Base-by-base conservation (phyloP, 2,797 vertebrate species). In the Salarias fasciatus region DNA sequence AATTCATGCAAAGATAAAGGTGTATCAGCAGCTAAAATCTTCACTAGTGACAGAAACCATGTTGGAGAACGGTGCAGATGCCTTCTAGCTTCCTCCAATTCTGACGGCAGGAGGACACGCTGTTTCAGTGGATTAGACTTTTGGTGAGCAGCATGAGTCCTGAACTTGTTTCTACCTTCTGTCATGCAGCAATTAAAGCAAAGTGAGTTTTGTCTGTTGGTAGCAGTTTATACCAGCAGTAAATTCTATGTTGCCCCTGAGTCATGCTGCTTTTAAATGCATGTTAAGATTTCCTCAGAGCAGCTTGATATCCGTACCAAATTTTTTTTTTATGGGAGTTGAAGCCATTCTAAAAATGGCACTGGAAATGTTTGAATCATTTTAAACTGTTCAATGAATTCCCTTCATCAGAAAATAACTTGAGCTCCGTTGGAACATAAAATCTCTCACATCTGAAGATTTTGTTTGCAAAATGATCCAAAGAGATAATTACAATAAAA, bases 361-460 rank as follows among this genome's bases (percentile, higher is more conserved):
- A 24, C 18, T 24, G 18, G 18, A 18, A 24, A 13, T 53, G 67
- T 52, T 43, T 42, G 33, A 59, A 31, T 53, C 0, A 0, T 38
- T 18, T 5, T 46, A 6, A 1, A 37, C 33, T 63, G 30, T 73
- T 41, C 33, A 13, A 15, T 31, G 30, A 33, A 37, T 45, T 36
- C 43, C 24, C 24, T 35, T 50, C 4, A 35, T 45, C 7, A 42
- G 24, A 50, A 52, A 54, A 57, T 4, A 31, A 30, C 0, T 15
- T 15, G 3, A 56, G 51, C 36, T 42, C 11, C 44, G 18, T 47
- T 42, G 54, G 45, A 56, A 44, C 33, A 29, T 18, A 14, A n/a
- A n/a, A n/a, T n/a, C n/a, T n/a, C n/a, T n/a, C n/a, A n/a, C n/a
- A n/a, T n/a, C n/a, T n/a, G n/a, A n/a, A n/a, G n/a, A 60, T 28